These are phyloP conservation scores for Cyanistes caeruleus DNA, from an alignment of 2,113 vertebrate genomes.

Conservation along the genomic window DNA sequence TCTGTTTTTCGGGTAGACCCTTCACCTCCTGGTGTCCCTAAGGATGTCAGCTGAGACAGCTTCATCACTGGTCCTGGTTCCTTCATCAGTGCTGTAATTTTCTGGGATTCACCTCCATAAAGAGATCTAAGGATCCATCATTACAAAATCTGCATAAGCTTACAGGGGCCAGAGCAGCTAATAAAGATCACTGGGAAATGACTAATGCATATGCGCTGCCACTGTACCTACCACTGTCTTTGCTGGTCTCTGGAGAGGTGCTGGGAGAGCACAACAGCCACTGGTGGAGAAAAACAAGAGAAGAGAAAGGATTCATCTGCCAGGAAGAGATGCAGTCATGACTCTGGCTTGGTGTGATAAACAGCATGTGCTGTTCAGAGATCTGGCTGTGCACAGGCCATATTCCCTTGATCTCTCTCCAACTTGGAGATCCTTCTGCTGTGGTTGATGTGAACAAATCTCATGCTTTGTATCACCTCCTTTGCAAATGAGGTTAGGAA, in stretches of 20 bases:
- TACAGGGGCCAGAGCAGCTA: background rate
- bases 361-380: background rate
- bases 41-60: background rate
- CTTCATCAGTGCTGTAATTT: background rate
- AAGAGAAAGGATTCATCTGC: background rate
- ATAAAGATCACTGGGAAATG: background rate
- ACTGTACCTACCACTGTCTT: background rate
- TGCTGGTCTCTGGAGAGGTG: background rate
- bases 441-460: background rate
- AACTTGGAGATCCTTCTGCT: background rate
- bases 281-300: background rate
- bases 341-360: background rate
- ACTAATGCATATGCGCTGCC: background rate
- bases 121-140: background rate
- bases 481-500: background rate
- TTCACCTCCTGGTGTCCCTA: background rate
- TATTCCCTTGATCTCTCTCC: background rate
- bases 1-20: background rate
- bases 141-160: background rate
- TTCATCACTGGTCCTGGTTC: background rate
- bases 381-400: background rate
- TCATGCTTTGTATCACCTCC: background rate
- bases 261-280: background rate
- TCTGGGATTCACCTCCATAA: background rate
- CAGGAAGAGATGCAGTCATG: background rate